Evolutionary conservation across 1,140 invertebrate species (phyloP), one percentile per base, ranked within the genome.

Genomic region (Phymastichus coffea): DNA sequence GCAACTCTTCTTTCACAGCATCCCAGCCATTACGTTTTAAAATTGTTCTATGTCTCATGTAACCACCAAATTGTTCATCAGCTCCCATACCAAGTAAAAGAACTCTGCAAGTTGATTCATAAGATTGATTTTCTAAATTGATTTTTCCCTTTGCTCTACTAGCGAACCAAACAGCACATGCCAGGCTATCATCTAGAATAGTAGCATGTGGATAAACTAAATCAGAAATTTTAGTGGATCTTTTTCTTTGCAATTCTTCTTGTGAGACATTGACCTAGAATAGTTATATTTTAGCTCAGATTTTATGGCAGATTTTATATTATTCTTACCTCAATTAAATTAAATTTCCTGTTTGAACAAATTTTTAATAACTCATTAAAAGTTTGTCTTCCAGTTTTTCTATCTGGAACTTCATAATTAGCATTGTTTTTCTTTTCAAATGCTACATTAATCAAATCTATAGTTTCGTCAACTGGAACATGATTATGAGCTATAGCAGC

Each of bases 381-480:
- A 17, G 92, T 91, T 68, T 86, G 72, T 61, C 81, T 78, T 3
- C 92, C 92, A 25, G 93, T 93, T 66, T 85, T 71, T 71, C 94
- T 82, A 74, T 96, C 94, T 26, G 94, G 93, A 7, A 92, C 89
- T 67, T 90, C 76, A 77, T 81, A 89, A 65, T 79, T 69, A 22
- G 71, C 65, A 64, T 73, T 73, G 65, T 35, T 47, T 61, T 28
- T 69, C 40, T 81, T 84, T 76, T 90, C 86, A 83, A 99, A 99
- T n/a, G 95, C 93, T 25, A 98, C 93, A 86, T 98, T 99, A 17
- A 98, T 84, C n/a, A 98, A 83, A 80, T 98, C 95, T 67, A 98
- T 94, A 30, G 88, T 82, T 71, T 92, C 87, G 35, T 82, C 68
- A 61, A 67, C 62, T 3, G 86, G 80, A 20, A 95, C 71, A 80